Conservation (phyloP, 2,888 invertebrate species). For the Agriopis leucophaearia region DNA sequence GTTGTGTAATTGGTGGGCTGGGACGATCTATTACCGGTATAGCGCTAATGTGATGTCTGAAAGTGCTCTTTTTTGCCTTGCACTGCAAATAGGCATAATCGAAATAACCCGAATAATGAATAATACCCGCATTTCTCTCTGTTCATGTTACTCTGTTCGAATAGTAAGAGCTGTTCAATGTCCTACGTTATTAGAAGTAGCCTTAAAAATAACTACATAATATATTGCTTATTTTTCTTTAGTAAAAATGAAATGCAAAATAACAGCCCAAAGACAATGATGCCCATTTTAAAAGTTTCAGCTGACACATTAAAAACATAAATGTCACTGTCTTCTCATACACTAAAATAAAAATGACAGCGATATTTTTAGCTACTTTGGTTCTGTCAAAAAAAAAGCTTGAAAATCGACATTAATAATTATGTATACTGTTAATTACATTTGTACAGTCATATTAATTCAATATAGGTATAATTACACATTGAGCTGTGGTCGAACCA, state of each 20-base stretch:
- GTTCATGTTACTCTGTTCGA: too few species aligned
- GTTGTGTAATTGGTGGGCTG: too few species aligned
- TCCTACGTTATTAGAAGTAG: conserved; percentile 1
- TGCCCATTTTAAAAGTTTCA: conserved; percentile 1
- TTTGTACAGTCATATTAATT: conserved; percentile 61
- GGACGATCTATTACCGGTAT: too few species aligned
- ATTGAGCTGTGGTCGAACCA: conserved; percentile 56
- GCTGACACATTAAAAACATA: background rate
- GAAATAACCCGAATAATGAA: background rate
- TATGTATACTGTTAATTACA: conserved; percentile 38
- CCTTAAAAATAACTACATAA: conserved; percentile 10
- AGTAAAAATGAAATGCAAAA: conserved; percentile 46
- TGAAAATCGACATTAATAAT: conserved; percentile 16
- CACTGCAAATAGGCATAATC: too few species aligned
- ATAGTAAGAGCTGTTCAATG: background rate
- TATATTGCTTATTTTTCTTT: background rate
- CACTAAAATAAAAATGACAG: background rate
- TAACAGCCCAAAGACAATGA: conserved; percentile 45
- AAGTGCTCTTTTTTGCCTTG: background rate
- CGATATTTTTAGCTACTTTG: background rate
- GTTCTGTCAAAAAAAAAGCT: background rate
- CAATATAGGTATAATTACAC: conserved; percentile 43
- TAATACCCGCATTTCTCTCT: too few species aligned
- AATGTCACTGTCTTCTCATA: background rate
- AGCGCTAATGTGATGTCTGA: too few species aligned